Evolutionary conservation across 1,140 invertebrate genomes (phyloP).

Genomic region (Heliconius eleuchia): DNA sequence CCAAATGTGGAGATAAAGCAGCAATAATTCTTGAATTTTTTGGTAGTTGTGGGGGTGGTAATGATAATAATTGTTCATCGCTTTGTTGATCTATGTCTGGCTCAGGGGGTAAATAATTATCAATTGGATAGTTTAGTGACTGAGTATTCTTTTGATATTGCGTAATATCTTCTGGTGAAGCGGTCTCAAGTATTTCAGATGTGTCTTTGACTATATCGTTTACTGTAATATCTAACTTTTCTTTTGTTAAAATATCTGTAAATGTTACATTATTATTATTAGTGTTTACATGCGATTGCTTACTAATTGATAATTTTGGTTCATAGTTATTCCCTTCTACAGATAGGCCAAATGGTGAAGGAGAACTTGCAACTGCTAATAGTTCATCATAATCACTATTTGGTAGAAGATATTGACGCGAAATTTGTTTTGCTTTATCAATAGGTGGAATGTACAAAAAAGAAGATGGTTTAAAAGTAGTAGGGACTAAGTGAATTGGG

Average conservation of each 20-base stretch:
- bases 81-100: constrained; percentile 41
- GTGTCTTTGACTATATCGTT: constrained; percentile 69
- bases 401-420: constrained; percentile 58
- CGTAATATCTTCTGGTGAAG: constrained; percentile 47
- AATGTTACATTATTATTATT: constrained; percentile 65
- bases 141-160: constrained; percentile 49
- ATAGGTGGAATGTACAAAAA: constrained; percentile 56
- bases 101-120: constrained; percentile 48
- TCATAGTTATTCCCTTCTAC: constrained; percentile 7
- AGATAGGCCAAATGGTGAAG: constrained; percentile 14
- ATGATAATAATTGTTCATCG: constrained; percentile 55
- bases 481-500: constrained; percentile 47
- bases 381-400: constrained; percentile 47
- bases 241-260: constrained; percentile 64
- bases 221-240: constrained; percentile 67
- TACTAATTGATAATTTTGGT: constrained; percentile 42
- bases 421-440: constrained; percentile 40
- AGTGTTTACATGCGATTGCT: constrained; percentile 49
- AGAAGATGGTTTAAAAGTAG: constrained; percentile 54
- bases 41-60: constrained; percentile 38
- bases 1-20: constrained; percentile 56
- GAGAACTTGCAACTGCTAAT: constrained; percentile 35
- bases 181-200: constrained; percentile 50
- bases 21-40: constrained; percentile 54
- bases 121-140: constrained; percentile 44